Conservation (phyloP, 2,797 vertebrate genomes). For the Melopsittacus undulatus region DNA sequence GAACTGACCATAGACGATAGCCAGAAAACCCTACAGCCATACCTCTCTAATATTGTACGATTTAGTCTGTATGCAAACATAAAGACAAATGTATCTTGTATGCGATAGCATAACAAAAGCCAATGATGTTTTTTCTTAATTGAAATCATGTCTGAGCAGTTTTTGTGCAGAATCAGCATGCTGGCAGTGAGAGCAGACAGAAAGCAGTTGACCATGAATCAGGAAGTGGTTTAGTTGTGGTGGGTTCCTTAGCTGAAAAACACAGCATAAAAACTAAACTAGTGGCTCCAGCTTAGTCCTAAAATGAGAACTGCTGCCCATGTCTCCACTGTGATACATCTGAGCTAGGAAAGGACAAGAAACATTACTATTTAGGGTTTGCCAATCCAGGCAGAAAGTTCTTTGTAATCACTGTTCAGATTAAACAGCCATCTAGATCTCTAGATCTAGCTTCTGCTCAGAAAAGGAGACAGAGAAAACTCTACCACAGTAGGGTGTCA, state of each 20-base stretch:
- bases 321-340: neutral
- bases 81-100: neutral
- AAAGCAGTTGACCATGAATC: neutral
- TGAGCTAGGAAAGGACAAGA: neutral
- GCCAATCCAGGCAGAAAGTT: neutral
- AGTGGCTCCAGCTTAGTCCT: neutral
- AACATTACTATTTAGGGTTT: neutral
- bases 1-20: neutral
- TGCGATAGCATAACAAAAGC: neutral
- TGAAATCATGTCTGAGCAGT: neutral
- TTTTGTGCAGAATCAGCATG: neutral
- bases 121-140: neutral
- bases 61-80: neutral
- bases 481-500: neutral
- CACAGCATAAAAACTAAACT: neutral
- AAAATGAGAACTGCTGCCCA: neutral
- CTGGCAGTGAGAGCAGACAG: neutral
- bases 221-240: neutral
- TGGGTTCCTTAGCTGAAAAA: neutral
- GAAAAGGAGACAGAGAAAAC: neutral
- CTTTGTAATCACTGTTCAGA: neutral
- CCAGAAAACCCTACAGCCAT: neutral
- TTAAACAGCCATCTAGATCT: neutral
- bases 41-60: neutral
- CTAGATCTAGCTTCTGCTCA: neutral